These are phyloP conservation scores for Corydoras maculifer DNA, from an alignment of 2,113 vertebrate species.

Conservation along the genomic window DNA sequence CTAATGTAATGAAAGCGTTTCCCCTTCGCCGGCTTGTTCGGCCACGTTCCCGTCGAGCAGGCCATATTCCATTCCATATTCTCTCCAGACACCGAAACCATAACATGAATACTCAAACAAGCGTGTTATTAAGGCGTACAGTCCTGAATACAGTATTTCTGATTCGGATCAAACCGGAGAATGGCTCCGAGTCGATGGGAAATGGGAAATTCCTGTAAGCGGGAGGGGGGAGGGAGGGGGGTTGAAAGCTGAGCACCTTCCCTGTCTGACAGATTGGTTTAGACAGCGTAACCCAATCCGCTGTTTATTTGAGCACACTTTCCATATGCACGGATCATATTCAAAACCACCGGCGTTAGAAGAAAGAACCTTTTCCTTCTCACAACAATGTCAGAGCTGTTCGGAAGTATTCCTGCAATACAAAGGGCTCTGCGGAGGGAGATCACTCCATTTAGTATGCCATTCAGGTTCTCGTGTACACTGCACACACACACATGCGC, in stretches of 20 bases:
- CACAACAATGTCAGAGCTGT: conserved; percentile 53
- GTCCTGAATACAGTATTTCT: conserved; percentile 58
- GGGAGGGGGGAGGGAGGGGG: conserved; percentile 1
- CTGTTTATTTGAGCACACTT: conserved; percentile 62
- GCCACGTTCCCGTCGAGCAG: not conserved
- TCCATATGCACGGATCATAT: conserved; percentile 53
- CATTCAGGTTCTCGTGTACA: conserved; percentile 23
- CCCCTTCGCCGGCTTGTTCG: too few relatives aligned
- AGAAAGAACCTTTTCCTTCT: conserved; percentile 50
- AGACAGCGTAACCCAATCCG: conserved; percentile 57
- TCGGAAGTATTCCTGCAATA: conserved; percentile 46
- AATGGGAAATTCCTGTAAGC: conserved; percentile 70
- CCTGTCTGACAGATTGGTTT: conserved; percentile 58
- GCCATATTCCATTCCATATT: not conserved
- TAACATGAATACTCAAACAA: conserved; percentile 62
- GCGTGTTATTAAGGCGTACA: conserved; percentile 46
- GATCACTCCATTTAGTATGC: conserved; percentile 45
- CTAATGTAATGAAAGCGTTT: too few relatives aligned
- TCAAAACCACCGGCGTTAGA: conserved; percentile 53
- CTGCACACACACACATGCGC: conserved; percentile 13
- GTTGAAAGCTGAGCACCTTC: conserved; percentile 48
- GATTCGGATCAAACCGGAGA: conserved; percentile 61
- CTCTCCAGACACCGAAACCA: conserved; percentile 47
- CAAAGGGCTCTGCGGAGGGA: conserved; percentile 38
- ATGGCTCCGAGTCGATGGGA: conserved; percentile 46